Conservation (phyloP, 2,888 invertebrate species). For the Galerucella pusilla region DNA sequence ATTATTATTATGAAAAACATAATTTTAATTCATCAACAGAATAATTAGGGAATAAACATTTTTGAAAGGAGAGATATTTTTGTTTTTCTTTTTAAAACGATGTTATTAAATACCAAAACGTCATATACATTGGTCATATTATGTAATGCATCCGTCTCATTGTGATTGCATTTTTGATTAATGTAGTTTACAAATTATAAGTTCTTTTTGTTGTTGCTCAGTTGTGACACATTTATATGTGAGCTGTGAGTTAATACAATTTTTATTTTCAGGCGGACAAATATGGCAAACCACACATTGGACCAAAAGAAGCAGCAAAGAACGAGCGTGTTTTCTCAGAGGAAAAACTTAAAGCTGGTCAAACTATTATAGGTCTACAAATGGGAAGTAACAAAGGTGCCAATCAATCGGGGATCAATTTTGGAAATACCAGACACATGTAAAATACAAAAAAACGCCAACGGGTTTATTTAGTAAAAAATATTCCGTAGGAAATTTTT, state of each 20-base stretch:
- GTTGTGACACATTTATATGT: neutral
- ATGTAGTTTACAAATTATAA: neutral
- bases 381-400: constrained; percentile 99
- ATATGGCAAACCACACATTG: constrained; percentile 88
- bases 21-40: no score
- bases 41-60: no score
- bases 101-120: no score
- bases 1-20: no score
- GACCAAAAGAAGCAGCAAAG: constrained; percentile 96
- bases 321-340: constrained; percentile 94
- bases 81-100: no score
- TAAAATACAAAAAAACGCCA: constrained; percentile 65
- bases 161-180: no score
- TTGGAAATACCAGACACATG: constrained; percentile 98
- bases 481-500: constrained; percentile 1
- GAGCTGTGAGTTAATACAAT: neutral
- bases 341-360: constrained; percentile 92
- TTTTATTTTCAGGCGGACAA: constrained; percentile 73
- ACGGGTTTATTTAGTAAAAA: constrained; percentile 1
- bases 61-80: no score
- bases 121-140: no score
- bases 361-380: constrained; percentile 93
- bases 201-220: neutral
- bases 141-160: no score
- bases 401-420: constrained; percentile 94